These are phyloP conservation scores for Macropis europaea DNA, from an alignment of 2,888 invertebrate genomes.

Conservation along the genomic window DNA sequence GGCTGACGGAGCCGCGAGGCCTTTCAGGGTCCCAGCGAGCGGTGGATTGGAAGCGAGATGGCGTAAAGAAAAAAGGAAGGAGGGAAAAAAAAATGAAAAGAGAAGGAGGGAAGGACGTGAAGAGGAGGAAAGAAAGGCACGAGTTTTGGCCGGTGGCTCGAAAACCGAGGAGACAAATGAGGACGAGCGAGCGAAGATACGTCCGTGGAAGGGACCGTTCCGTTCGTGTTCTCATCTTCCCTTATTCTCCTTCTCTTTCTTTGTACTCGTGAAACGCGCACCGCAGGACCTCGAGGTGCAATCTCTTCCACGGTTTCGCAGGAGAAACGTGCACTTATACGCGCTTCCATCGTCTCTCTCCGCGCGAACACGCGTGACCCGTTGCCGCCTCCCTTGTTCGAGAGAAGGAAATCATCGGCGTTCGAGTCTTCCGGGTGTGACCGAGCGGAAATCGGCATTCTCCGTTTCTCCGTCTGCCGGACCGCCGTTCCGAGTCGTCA, in stretches of 20 bases:
- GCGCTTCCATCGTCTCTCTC: conserved; percentile 55
- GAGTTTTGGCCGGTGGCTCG: conserved; percentile 52
- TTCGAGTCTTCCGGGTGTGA: conserved; percentile 67
- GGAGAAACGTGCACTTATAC: conserved; percentile 64
- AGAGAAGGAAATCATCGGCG: conserved; percentile 62
- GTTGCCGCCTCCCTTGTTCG: conserved; percentile 31
- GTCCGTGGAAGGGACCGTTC: conserved; percentile 38
- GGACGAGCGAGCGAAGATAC: conserved; percentile 49
- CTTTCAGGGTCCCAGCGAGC: conserved; percentile 56
- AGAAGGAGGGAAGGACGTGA: conserved; percentile 8
- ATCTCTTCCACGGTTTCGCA: conserved; percentile 64
- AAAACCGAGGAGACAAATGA: conserved; percentile 68
- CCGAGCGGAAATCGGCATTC: conserved; percentile 72
- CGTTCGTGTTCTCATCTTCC: conserved; percentile 16
- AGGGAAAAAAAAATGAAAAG: conserved; percentile 10
- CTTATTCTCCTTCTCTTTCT: conserved; percentile 3
- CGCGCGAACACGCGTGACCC: conserved; percentile 37
- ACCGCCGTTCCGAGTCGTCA: no score
- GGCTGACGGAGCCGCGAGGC: conserved; percentile 41
- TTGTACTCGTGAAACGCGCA: conserved; percentile 38
- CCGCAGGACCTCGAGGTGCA: conserved; percentile 63
- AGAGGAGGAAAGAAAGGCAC: conserved; percentile 48
- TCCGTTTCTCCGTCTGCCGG: no score
- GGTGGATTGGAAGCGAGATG: conserved; percentile 55
- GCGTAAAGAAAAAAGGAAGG: conserved; percentile 47